Evolutionary conservation across 2,797 vertebrate species (phyloP).

Genomic region (Podargus strigoides): DNA sequence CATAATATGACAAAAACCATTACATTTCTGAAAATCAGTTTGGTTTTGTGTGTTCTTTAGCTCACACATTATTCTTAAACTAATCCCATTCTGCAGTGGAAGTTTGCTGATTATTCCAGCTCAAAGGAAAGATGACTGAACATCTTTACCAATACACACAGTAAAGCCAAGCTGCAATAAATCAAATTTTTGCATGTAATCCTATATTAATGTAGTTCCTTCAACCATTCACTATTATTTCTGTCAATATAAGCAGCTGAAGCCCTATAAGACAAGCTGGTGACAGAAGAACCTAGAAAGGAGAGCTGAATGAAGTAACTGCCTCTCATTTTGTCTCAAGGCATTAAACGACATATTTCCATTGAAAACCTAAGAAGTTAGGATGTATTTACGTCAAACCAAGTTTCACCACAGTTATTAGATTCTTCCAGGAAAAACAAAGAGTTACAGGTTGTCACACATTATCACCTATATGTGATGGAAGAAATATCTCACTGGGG

Average conservation of each 20-base stretch:
- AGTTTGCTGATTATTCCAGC: neutral
- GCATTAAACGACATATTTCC: neutral
- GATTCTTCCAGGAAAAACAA: conserved; percentile 2
- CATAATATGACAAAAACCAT: neutral
- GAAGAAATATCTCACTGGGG: neutral
- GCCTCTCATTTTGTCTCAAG: neutral
- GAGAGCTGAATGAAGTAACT: neutral
- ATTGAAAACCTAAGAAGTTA: neutral
- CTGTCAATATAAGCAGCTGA: neutral
- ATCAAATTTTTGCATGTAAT: neutral
- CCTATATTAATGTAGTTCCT: neutral
- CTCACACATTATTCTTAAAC: neutral
- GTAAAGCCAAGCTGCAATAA: neutral
- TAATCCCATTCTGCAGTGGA: neutral
- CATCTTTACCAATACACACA: neutral
- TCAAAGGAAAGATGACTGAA: neutral
- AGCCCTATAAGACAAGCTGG: neutral
- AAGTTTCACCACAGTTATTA: neutral
- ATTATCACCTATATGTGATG: neutral
- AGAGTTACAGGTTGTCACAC: neutral
- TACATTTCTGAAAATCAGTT: neutral
- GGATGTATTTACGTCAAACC: conserved; percentile 26
- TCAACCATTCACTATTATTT: neutral
- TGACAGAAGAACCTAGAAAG: neutral
- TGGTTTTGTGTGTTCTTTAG: neutral